phyloP scores from a whole-genome alignment of 2,113 vertebrate species.

The Seriola dumerili region DNA sequence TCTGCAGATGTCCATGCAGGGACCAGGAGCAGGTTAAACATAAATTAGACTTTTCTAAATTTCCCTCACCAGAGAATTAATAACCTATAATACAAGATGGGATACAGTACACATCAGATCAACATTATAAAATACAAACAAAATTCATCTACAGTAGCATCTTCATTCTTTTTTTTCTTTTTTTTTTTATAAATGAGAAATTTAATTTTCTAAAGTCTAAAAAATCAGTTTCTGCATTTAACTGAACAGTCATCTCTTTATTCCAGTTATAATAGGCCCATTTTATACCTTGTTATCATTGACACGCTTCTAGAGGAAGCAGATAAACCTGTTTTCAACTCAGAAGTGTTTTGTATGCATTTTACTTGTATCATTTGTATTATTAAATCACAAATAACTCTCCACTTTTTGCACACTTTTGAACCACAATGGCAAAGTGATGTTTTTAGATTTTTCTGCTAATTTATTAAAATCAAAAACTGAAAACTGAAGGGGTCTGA shows the following conservation, averaged over 20 bases:
- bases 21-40: constrained; percentile 84
- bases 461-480: too few species aligned
- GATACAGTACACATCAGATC: neutral
- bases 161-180: too few species aligned
- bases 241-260: neutral
- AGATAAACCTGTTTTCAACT: too few species aligned
- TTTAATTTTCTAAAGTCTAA: too few species aligned
- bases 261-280: neutral
- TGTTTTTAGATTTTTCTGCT: too few species aligned
- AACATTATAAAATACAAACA: neutral
- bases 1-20: constrained; percentile 95
- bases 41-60: neutral
- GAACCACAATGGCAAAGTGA: too few species aligned
- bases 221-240: too few species aligned
- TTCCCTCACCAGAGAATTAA: neutral
- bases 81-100: neutral
- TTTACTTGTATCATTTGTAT: neutral
- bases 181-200: too few species aligned
- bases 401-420: too few species aligned
- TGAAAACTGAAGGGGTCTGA: too few species aligned
- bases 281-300: neutral
- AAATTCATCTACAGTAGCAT: neutral
- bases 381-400: neutral
- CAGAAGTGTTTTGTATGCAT: too few species aligned
- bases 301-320: too few species aligned